Conservation (phyloP, 2,113 vertebrate genomes). For the Pteropus alecto region DNA sequence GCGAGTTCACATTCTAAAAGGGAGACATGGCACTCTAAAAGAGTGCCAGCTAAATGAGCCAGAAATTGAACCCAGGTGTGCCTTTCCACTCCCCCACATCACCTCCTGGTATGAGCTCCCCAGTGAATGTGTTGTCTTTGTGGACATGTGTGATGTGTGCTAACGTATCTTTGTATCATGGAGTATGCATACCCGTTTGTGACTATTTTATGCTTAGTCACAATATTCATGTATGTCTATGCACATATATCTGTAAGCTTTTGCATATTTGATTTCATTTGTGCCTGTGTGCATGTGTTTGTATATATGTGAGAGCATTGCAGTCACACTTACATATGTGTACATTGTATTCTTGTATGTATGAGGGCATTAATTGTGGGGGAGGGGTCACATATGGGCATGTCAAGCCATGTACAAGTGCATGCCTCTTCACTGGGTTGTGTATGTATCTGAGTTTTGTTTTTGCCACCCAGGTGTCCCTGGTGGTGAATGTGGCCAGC, state of each 20-base stretch:
- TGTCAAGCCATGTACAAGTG: neutral
- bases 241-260: neutral
- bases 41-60: neutral
- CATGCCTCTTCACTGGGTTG: neutral
- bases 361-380: neutral
- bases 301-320: neutral
- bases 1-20: neutral
- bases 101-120: neutral
- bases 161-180: neutral
- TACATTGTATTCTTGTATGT: neutral
- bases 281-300: neutral
- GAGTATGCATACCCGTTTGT: neutral
- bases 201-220: neutral
- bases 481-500: conserved; percentile 97
- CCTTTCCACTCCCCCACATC: neutral
- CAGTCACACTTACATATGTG: neutral
- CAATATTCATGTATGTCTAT: neutral
- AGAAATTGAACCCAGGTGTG: neutral
- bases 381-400: neutral
- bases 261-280: neutral
- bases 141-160: neutral
- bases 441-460: neutral
- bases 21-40: neutral
- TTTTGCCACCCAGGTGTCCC: conserved; percentile 86
- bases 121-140: neutral